Conservation (phyloP, 2,888 invertebrate species). For the Cephonodes hylas region DNA sequence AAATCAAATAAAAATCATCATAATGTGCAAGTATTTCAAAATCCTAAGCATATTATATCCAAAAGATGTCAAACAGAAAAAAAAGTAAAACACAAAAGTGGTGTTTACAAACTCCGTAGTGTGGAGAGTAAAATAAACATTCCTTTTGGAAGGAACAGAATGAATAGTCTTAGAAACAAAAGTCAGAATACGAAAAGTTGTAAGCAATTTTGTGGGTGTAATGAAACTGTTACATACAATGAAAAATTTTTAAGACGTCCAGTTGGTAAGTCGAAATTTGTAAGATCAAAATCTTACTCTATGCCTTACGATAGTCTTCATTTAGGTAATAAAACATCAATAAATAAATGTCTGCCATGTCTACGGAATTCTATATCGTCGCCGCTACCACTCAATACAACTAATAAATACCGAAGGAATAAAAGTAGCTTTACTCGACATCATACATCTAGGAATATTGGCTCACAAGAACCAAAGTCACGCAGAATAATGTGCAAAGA, state of each 20-base stretch:
- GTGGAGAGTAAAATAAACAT: not conserved
- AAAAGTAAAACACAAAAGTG: not conserved
- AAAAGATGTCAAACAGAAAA: too few species aligned
- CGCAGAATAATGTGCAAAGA: not conserved
- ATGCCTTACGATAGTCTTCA: not conserved
- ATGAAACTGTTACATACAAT: not conserved
- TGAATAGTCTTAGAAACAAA: not conserved
- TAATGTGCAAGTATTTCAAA: not conserved
- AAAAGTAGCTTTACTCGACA: not conserved
- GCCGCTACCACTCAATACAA: not conserved
- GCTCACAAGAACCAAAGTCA: not conserved
- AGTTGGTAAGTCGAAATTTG: not conserved
- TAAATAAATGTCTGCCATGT: not conserved
- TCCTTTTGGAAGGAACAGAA: not conserved
- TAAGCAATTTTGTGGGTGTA: not conserved
- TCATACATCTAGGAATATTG: not conserved
- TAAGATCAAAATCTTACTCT: not conserved
- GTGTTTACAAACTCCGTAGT: not conserved
- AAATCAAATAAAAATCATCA: not conserved
- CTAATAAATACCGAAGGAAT: not conserved
- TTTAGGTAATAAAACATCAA: not conserved
- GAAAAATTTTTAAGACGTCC: not conserved
- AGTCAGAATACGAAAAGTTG: not conserved
- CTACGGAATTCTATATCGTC: not conserved
- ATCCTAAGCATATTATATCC: not conserved